Percentiles rank a stretch among this genome's conserved stretches.
Conservation (phyloP, 2,888 invertebrate species). For the Lasius fuliginosus region DNA sequence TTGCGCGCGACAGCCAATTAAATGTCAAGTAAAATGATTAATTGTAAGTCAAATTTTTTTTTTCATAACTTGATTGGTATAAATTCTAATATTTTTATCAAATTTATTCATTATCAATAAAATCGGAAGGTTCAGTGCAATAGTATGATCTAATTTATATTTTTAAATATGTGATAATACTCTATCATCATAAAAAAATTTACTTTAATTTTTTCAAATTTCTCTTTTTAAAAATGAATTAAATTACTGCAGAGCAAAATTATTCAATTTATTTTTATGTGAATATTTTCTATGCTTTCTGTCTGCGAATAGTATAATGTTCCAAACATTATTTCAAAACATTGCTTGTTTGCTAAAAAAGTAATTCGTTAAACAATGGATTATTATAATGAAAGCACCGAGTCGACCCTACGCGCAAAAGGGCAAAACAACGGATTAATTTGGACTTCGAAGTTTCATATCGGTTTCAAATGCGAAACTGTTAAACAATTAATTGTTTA, state of each 20-base stretch:
- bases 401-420: conserved; percentile 19
- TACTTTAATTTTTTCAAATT: not conserved
- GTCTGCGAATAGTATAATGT: not conserved
- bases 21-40: not conserved
- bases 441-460: not conserved
- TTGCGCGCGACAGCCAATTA: not conserved
- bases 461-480: conserved; percentile 23
- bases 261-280: conserved; percentile 6
- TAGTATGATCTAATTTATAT: not conserved
- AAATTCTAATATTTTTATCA: too few relatives aligned
- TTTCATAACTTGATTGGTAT: not conserved
- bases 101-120: not conserved
- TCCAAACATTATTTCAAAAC: conserved; percentile 10
- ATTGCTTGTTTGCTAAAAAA: conserved; percentile 1
- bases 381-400: conserved; percentile 20
- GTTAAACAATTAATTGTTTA: conserved; percentile 52
- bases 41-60: not conserved
- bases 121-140: not conserved
- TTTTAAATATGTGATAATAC: not conserved
- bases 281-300: not conserved
- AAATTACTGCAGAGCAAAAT: not conserved
- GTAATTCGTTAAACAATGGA: conserved; percentile 31
- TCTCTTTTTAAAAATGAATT: not conserved
- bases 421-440: conserved; percentile 40
- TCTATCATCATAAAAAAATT: not conserved